phyloP scores from a whole-genome alignment of 2,888 invertebrate species.

The Philereme transversata region DNA sequence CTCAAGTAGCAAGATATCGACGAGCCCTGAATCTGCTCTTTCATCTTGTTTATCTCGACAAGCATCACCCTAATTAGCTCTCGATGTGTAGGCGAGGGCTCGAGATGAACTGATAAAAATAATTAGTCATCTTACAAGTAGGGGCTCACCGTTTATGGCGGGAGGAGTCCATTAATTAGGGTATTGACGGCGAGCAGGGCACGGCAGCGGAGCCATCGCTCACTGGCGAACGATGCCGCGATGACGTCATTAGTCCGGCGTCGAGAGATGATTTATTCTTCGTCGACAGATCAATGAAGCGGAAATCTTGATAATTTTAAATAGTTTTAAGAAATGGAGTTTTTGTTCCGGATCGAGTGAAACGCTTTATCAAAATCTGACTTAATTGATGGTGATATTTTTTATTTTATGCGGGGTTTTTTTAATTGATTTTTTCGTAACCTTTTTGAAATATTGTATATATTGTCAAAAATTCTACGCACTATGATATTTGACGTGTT shows the following conservation, averaged over 20 bases:
- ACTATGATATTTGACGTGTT: no score
- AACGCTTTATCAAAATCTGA: not conserved
- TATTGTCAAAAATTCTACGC: no score
- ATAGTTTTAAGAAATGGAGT: constrained; percentile 18
- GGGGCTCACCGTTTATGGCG: constrained; percentile 6
- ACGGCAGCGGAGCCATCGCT: not conserved
- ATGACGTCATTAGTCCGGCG: constrained; percentile 26
- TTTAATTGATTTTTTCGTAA: no score
- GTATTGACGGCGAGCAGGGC: constrained; percentile 15
- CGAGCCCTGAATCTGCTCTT: no score
- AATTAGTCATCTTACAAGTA: constrained; percentile 34
- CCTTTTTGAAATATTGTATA: no score
- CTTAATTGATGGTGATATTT: no score
- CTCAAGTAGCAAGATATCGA: no score
- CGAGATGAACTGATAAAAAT: constrained; percentile 28
- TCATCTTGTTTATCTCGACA: constrained; percentile 2
- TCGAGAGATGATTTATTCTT: constrained; percentile 27
- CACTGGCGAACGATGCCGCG: constrained; percentile 3
- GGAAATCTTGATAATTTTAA: constrained; percentile 32
- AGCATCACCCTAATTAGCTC: constrained; percentile 27
- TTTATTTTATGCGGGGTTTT: no score
- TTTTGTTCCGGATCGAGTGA: constrained; percentile 8
- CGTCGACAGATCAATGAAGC: constrained; percentile 28
- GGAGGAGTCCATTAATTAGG: constrained; percentile 30
- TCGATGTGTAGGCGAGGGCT: constrained; percentile 11